Base-by-base conservation (phyloP, 2,888 invertebrate species). In the Hydraecia micacea region DNA sequence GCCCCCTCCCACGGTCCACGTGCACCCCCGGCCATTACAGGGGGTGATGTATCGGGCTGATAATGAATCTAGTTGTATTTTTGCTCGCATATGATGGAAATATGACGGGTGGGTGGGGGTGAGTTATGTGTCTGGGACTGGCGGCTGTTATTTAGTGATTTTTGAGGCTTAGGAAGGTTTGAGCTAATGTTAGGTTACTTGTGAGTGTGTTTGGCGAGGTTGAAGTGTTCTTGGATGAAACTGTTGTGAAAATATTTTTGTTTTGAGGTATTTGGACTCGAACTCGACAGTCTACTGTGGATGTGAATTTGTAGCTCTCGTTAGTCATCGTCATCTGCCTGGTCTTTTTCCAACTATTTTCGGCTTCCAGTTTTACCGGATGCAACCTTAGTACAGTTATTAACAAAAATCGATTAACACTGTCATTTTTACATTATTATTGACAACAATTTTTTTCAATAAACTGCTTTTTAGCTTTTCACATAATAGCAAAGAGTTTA, bases 1-100 rank as follows among this genome's bases (percentile, higher is more conserved):
- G 86, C 88, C 87, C 81, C 73, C 65, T 89, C 87, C 82, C 81
- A 72, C 80, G 55, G 49, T 46, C 69, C 79, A 25, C 60, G 85
- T 75, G 79, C 73, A 81, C 85, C 90, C 88, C 85, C 80, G 77
- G 90, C 94, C 93, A 94, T 95, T 94, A 94, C 91, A 86, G 90
- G 83, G 87, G 82, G 87, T 95, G 95, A 96, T 95, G 95, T 95
- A 96, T 96, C 93, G 95, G 92, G 92, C 91, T 93, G 96, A 96
- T 96, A 96, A 96, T 96, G 96, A 96, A 96, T 95, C 95, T 93
- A 94, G 95, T 94, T 95, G 94, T 95, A 95, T 95, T 96, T 96
- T 95, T 96, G 95, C 94, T 91, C 92, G 92, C 93, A 93, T 93
- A 93, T 96, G 96, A 96, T 96, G 95, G 96, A 95, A 96, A 95